Conservation (phyloP, 2,797 vertebrate genomes). For the Enteromius argenteus region DNA sequence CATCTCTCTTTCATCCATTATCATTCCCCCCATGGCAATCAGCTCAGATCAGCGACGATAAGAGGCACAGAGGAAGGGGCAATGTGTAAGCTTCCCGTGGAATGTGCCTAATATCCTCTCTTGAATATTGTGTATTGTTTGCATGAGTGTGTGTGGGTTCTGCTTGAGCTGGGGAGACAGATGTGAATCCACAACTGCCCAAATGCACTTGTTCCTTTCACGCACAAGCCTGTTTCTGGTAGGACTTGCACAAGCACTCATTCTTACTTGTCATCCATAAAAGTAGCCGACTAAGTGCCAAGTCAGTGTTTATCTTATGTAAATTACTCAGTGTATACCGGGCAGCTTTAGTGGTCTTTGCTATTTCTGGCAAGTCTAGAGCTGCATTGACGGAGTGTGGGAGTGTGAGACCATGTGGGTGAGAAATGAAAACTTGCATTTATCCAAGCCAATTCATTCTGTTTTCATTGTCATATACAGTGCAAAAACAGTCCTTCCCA, state of each 20-base stretch:
- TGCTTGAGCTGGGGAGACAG: neutral
- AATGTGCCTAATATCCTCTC: constrained; percentile 68
- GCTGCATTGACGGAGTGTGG: neutral
- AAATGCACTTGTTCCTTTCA: constrained; percentile 33
- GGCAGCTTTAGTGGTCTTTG: neutral
- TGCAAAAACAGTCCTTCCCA: neutral
- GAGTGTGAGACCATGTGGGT: neutral
- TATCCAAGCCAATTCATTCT: neutral
- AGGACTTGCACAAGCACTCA: neutral
- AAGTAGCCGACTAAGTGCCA: neutral
- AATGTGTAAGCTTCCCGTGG: constrained; percentile 78
- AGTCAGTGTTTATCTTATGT: constrained; percentile 33
- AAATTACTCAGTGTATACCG: neutral
- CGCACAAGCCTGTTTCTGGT: constrained; percentile 2
- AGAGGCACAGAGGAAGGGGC: constrained; percentile 75
- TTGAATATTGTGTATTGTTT: constrained; percentile 60
- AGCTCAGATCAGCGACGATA: constrained; percentile 70
- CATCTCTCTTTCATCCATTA: constrained; percentile 64
- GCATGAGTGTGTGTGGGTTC: constrained; percentile 33
- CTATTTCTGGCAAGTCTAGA: constrained; percentile 2
- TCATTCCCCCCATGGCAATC: constrained; percentile 72
- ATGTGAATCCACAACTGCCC: constrained; percentile 24
- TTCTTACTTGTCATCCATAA: constrained; percentile 21
- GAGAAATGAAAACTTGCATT: neutral
- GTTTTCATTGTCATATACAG: neutral